phyloP scores from a whole-genome alignment of 2,113 vertebrate genomes.

The Procavia capensis region DNA sequence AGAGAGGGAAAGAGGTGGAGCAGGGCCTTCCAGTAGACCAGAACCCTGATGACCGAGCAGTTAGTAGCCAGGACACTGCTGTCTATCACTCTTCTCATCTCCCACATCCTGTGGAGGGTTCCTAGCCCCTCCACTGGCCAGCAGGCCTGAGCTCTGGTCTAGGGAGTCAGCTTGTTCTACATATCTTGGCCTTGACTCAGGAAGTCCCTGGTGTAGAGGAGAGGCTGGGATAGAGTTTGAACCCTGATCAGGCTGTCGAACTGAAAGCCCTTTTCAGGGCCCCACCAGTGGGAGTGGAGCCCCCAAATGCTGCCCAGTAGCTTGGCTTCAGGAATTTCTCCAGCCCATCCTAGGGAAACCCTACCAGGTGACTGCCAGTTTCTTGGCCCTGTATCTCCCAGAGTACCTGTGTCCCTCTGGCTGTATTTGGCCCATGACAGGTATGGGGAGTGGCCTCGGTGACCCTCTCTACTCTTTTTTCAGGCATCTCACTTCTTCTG shows the following conservation, averaged over 20 bases:
- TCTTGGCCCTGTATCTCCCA: background rate
- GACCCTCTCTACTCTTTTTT: slow-evolving; percentile 34
- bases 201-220: background rate
- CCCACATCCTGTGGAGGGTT: background rate
- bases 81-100: too few species aligned
- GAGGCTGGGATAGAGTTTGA: background rate
- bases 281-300: too few species aligned
- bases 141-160: background rate
- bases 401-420: background rate
- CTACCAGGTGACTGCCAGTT: background rate
- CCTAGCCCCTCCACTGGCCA: too few species aligned
- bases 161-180: background rate
- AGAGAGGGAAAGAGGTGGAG: background rate
- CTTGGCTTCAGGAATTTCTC: background rate
- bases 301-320: background rate
- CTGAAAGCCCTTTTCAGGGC: background rate
- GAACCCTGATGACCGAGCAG: background rate
- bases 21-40: background rate
- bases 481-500: slow-evolving; percentile 99
- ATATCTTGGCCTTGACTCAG: background rate
- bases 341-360: background rate
- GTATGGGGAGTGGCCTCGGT: background rate
- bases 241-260: too few species aligned
- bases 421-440: accelerated
- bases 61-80: background rate